phyloP scores from a whole-genome alignment of 2,888 invertebrate genomes.

The Crioceris asparagi region DNA sequence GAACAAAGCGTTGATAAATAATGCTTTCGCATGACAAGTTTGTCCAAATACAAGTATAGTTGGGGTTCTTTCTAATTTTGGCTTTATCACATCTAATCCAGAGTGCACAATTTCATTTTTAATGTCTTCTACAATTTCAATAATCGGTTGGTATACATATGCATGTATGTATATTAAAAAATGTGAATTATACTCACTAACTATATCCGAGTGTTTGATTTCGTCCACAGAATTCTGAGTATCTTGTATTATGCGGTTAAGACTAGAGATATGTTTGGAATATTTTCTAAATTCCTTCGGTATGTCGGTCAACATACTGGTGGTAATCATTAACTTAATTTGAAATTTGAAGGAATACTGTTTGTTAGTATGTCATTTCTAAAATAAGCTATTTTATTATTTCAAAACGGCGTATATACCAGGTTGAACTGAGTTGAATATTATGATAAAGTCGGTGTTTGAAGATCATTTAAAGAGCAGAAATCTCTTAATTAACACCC shows the following conservation, averaged over 20 bases:
- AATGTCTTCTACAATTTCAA: constrained; percentile 27
- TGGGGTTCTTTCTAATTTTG: constrained; percentile 39
- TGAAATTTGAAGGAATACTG: not conserved
- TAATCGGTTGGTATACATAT: not conserved
- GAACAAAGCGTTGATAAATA: constrained; percentile 62
- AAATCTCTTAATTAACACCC: no score
- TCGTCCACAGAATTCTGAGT: constrained; percentile 34
- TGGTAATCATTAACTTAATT: not conserved
- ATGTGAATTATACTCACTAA: not conserved
- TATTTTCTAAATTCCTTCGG: constrained; percentile 35
- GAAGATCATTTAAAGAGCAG: no score
- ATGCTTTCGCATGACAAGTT: constrained; percentile 55
- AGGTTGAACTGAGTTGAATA: no score
- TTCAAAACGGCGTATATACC: no score
- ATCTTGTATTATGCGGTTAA: constrained; percentile 33
- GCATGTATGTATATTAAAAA: not conserved
- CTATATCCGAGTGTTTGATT: constrained; percentile 21
- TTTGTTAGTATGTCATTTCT: not conserved
- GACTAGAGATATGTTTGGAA: constrained; percentile 31
- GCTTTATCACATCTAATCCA: constrained; percentile 27
- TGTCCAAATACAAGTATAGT: constrained; percentile 66
- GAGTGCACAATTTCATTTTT: constrained; percentile 31
- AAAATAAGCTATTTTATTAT: not conserved
- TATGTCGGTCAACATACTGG: constrained; percentile 27
- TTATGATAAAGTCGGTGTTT: no score